Base-by-base conservation (phyloP, 92 coral and sea anemone genomes). In the Epizoanthus illoricatus region DNA sequence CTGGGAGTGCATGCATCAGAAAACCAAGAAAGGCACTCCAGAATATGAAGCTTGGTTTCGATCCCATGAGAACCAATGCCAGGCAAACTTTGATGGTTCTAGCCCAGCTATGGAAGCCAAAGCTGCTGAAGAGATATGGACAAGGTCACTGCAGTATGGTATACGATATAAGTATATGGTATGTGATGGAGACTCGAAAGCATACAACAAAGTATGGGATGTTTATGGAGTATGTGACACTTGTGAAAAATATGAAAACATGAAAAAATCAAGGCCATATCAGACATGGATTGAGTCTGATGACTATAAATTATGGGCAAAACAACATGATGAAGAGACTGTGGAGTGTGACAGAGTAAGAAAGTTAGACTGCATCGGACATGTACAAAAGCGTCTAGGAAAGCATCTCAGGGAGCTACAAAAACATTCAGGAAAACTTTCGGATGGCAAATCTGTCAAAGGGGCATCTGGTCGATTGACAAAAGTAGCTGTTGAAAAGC, bases 181-280 rank as follows among this genome's bases (percentile, higher is more conserved):
- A 2, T 28, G 36, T 28, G 36, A 63, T 63, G 68, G 68, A 28
- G 68, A 11, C 18, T 17, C 23, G 7, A 65, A 65, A 65, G 23
- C 36, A 21, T 65, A 19, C 70, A 65, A 65, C 70, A 65, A 24
- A 19, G 70, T 65, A 15, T n/a, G 70, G 36, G 36, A 21, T 23
- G 4, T 65, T 65, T 65, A 65, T 65, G 40, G 70, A 5, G 36
- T 65, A 6, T 6, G 70, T 21, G 36, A 65, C 33, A 65, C 33
- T 36, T 19, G 70, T 65, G 39, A 10, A 65, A 65, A 65, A 65
- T 65, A 4, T 65, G 70, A 65, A 60, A 60, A 60, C 23, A 60
- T 60, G 70, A 21, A 65, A n/a, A 65, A 17, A 65, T 65, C 36
- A 43, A 43, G 49, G 49, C 49, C 49, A 43, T 43, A 43, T 43